Conservation (phyloP, 2,113 vertebrate species). For the Paracanthobrama guichenoti region DNA sequence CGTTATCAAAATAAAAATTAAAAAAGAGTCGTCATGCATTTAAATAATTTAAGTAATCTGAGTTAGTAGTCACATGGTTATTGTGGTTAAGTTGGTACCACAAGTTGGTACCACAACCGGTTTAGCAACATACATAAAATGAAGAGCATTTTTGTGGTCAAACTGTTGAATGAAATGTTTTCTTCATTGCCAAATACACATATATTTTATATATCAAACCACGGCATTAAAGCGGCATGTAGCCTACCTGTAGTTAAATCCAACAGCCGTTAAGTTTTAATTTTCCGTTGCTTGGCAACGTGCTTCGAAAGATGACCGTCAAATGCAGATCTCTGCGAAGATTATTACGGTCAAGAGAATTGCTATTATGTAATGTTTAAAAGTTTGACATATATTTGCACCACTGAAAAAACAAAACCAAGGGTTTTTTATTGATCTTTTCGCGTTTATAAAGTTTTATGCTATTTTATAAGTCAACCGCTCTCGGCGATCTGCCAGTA, state of each 20-base stretch:
- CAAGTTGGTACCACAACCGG: too few relatives aligned
- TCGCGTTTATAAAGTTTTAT: background rate
- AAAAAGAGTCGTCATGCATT: background rate
- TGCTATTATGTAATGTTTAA: background rate
- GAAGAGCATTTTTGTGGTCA: background rate
- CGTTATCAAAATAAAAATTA: slow-evolving; percentile 1
- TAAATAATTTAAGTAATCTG: background rate
- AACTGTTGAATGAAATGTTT: background rate
- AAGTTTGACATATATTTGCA: background rate
- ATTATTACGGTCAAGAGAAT: background rate
- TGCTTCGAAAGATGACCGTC: background rate
- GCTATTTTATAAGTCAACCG: background rate
- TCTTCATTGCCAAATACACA: background rate
- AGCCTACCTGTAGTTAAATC: background rate
- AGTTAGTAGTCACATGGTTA: background rate
- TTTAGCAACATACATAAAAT: slow-evolving; percentile 14
- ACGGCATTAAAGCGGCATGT: background rate
- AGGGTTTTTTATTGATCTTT: background rate
- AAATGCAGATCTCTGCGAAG: background rate
- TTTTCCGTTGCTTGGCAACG: slow-evolving; percentile 68
- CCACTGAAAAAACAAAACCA: background rate
- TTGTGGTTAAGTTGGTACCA: background rate
- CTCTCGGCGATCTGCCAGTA: slow-evolving; percentile 17
- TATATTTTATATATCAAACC: background rate
- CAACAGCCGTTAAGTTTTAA: background rate